These are phyloP conservation scores for Leucoma salicis DNA, from an alignment of 2,888 invertebrate species.

Conservation along the genomic window DNA sequence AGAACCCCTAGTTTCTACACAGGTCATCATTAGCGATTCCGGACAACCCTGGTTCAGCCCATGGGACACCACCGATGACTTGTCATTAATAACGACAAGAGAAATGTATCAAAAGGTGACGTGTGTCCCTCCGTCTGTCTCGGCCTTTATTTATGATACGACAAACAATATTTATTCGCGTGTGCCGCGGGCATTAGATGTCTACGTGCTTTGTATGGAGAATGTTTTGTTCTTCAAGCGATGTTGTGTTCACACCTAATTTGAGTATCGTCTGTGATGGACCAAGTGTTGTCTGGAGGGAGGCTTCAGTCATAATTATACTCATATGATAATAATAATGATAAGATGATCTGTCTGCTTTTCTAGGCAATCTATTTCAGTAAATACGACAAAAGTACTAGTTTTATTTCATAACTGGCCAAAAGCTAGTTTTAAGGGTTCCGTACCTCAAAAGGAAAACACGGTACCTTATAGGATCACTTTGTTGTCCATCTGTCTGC, in stretches of 20 bases:
- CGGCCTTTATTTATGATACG: slow-evolving; percentile 77
- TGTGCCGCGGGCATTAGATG: slow-evolving; percentile 28
- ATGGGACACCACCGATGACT: slow-evolving; percentile 80
- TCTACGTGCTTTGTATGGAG: slow-evolving; percentile 28
- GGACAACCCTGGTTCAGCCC: slow-evolving; percentile 63
- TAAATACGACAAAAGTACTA: no score
- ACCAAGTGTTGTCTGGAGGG: not conserved
- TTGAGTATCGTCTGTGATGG: slow-evolving; percentile 2
- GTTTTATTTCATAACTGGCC: no score
- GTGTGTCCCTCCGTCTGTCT: slow-evolving; percentile 76
- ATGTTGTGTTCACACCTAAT: slow-evolving; percentile 8
- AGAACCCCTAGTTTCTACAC: not conserved
- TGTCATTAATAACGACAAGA: slow-evolving; percentile 83
- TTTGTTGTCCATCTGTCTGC: no score
- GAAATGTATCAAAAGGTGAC: slow-evolving; percentile 83
- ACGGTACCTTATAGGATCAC: no score
- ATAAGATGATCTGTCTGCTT: no score
- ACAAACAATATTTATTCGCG: slow-evolving; percentile 71
- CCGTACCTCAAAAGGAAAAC: no score
- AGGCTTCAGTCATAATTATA: no score
- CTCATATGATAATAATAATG: no score
- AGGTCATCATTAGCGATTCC: not conserved
- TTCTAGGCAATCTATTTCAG: no score
- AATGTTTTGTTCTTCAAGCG: slow-evolving; percentile 7
- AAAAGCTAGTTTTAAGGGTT: no score